A percentile compares a stretch with the other conserved stretches of the same genome.
Conservation (phyloP, 2,113 vertebrate species). For the Lagopus leucura region DNA sequence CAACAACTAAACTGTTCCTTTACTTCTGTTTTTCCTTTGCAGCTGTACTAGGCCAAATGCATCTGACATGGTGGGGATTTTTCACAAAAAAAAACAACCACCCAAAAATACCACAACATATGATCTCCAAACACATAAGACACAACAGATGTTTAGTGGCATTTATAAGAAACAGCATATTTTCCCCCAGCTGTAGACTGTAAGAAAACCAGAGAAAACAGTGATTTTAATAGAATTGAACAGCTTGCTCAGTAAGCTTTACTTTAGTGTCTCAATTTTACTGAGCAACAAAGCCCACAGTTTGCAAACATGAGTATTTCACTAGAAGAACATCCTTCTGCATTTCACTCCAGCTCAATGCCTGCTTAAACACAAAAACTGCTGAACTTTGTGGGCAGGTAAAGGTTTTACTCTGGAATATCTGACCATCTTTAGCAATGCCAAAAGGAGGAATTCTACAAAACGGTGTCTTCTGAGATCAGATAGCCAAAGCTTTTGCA, state of each 20-base stretch:
- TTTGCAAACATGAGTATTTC: not conserved
- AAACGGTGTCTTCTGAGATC: not conserved
- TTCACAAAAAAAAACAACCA: too few relatives aligned
- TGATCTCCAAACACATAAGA: not conserved
- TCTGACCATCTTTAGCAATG: not conserved
- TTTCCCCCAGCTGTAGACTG: not conserved
- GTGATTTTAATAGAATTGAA: not conserved
- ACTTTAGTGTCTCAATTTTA: not conserved
- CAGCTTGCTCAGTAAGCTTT: not conserved
- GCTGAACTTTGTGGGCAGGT: not conserved
- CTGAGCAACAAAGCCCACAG: not conserved
- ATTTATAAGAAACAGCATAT: not conserved
- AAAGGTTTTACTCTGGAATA: not conserved
- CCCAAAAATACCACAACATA: too few relatives aligned
- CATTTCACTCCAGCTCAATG: not conserved
- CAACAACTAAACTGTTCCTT: not conserved
- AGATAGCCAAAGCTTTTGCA: not conserved
- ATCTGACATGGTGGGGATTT: not conserved
- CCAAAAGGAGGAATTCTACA: not conserved
- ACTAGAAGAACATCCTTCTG: not conserved
- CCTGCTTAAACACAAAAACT: fast-evolving
- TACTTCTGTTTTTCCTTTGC: not conserved
- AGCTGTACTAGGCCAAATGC: not conserved
- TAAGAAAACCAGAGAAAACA: not conserved
- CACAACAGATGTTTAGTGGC: not conserved